Percentiles rank a stretch among this genome's conserved stretches.
Evolutionary conservation across 1,140 invertebrate genomes (phyloP).

Genomic region (Drosophila lini): DNA sequence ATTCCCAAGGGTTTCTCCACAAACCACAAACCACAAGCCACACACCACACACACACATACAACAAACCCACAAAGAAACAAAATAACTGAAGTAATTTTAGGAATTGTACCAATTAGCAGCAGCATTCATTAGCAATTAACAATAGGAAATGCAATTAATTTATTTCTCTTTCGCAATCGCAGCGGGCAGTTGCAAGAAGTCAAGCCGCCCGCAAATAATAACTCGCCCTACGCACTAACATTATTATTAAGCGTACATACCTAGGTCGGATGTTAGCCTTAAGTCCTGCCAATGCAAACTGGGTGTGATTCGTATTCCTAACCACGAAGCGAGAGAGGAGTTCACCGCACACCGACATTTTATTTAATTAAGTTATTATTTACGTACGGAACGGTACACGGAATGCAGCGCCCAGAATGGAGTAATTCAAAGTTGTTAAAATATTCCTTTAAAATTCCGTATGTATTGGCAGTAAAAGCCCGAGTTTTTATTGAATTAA

Average conservation of each 20-base stretch:
- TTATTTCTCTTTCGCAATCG: constrained; percentile 31
- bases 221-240: constrained; percentile 40
- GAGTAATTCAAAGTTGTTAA: neutral
- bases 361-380: constrained; percentile 62
- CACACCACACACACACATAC: constrained; percentile 9
- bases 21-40: neutral
- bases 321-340: constrained; percentile 20
- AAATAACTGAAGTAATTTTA: constrained; percentile 37
- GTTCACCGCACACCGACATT: constrained; percentile 32
- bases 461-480: constrained; percentile 4
- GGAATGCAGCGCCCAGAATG: neutral
- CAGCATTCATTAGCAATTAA: constrained; percentile 36
- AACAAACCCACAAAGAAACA: constrained; percentile 15
- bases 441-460: constrained; percentile 18
- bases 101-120: constrained; percentile 22
- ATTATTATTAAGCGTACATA: constrained; percentile 37
- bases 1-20: neutral
- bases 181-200: constrained; percentile 6
- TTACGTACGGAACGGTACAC: neutral
- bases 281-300: constrained; percentile 53
- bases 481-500: constrained; percentile 15
- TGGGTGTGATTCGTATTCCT: constrained; percentile 48
- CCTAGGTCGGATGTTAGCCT: constrained; percentile 59
- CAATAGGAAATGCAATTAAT: constrained; percentile 40
- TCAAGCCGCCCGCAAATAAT: constrained; percentile 1